A percentile compares a stretch with the other conserved stretches of the same genome.
Conservation (phyloP, 2,888 invertebrate genomes). For the Coelogynopora nodosa region DNA sequence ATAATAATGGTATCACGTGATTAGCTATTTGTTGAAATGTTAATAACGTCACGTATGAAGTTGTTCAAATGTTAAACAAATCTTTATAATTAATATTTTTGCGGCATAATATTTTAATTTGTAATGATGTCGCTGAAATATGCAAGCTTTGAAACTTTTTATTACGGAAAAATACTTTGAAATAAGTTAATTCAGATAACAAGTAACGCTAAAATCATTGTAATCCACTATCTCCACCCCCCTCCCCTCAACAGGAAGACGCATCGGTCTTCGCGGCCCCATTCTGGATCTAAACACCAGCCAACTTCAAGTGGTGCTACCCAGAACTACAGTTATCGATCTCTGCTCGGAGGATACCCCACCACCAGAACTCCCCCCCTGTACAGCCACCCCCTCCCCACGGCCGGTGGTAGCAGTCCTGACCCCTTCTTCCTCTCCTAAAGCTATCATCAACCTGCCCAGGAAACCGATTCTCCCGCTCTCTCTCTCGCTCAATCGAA, state of each 20-base stretch:
- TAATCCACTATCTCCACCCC: too few relatives aligned
- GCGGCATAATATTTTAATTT: too few relatives aligned
- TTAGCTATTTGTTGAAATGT: too few relatives aligned
- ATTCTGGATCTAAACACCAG: background rate
- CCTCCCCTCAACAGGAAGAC: background rate
- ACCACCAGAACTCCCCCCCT: background rate
- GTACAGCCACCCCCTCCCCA: background rate
- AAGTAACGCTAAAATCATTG: too few relatives aligned
- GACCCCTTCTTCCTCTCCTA: background rate
- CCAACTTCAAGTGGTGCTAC: background rate
- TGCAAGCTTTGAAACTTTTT: too few relatives aligned
- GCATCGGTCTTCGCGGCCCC: background rate
- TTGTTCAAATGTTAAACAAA: too few relatives aligned
- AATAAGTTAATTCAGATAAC: too few relatives aligned
- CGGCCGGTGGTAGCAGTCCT: background rate
- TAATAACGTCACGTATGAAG: too few relatives aligned
- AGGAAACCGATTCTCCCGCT: background rate
- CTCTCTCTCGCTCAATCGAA: background rate
- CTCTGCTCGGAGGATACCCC: background rate
- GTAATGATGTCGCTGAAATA: too few relatives aligned
- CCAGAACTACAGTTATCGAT: background rate
- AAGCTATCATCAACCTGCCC: background rate
- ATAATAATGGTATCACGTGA: too few relatives aligned
- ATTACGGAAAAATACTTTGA: too few relatives aligned
- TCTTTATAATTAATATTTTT: too few relatives aligned